These are phyloP conservation scores for Ischnura elegans DNA, from an alignment of 2,888 invertebrate species.

Conservation along the genomic window DNA sequence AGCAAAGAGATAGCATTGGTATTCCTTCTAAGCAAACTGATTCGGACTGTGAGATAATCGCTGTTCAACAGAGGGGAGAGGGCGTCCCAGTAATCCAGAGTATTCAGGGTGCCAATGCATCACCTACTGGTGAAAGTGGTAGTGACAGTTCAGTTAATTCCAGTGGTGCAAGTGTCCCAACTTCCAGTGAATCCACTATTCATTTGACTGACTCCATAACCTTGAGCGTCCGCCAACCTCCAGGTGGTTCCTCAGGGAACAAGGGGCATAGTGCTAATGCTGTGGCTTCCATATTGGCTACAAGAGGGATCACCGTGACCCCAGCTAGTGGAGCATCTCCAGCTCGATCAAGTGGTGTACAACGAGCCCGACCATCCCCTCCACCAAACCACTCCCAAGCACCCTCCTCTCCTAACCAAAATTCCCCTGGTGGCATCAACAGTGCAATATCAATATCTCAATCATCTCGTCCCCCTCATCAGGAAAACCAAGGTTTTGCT, in stretches of 20 bases:
- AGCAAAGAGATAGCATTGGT: conserved; percentile 82
- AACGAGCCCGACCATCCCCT: conserved; percentile 67
- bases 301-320: conserved; percentile 88
- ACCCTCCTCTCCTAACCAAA: conserved; percentile 74
- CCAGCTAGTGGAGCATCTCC: conserved; percentile 77
- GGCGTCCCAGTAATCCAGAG: conserved; percentile 87
- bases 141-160: background rate
- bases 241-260: conserved; percentile 50
- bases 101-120: conserved; percentile 81
- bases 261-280: conserved; percentile 84
- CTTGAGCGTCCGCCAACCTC: conserved; percentile 80
- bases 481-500: conserved; percentile 71
- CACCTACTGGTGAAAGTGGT: conserved; percentile 70
- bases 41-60: conserved; percentile 87
- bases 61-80: conserved; percentile 86
- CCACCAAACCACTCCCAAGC: conserved; percentile 38
- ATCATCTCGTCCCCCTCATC: conserved; percentile 30
- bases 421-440: conserved; percentile 78
- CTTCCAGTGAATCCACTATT: conserved; percentile 81
- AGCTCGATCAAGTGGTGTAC: conserved; percentile 57
- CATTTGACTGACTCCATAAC: conserved; percentile 88
- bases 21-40: conserved; percentile 86
- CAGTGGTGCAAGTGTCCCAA: conserved; percentile 74
- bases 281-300: conserved; percentile 88
- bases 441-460: conserved; percentile 73